A percentile compares a stretch with the other conserved stretches of the same genome.
Conservation (phyloP, 2,888 invertebrate genomes). For the Nemoura dubitans region DNA sequence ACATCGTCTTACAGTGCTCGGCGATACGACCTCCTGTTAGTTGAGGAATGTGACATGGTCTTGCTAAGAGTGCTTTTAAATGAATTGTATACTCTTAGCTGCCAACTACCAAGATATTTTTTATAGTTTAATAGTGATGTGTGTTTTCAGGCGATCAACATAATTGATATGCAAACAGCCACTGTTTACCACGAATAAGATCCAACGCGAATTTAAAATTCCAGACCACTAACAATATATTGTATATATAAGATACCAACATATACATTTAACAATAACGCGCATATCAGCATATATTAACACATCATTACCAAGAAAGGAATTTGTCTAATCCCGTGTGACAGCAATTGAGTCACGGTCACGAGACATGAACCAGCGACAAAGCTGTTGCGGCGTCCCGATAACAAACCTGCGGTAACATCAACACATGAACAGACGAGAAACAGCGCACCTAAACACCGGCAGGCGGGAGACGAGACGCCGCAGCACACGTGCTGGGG, state of each 20-base stretch:
- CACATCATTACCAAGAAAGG: not conserved
- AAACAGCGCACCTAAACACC: not conserved
- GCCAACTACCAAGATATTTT: not conserved
- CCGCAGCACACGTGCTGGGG: not conserved
- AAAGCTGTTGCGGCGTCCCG: not conserved
- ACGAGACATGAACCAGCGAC: not conserved
- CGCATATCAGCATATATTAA: not conserved
- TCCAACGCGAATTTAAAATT: not conserved
- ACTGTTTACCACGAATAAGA: not conserved
- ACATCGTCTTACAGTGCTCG: not conserved
- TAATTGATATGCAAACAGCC: not conserved
- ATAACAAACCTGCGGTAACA: not conserved
- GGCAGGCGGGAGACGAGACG: not conserved
- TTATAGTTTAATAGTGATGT: not conserved
- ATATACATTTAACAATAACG: not conserved
- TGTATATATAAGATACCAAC: too few species aligned
- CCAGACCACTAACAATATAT: not conserved
- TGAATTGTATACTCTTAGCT: not conserved
- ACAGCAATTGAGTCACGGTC: not conserved
- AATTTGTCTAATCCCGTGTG: not conserved
- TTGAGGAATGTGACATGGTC: not conserved
- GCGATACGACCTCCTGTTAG: not conserved
- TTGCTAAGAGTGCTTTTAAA: not conserved
- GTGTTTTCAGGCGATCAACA: not conserved
- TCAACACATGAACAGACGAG: slow-evolving; percentile 2